A percentile compares a stretch with the other conserved stretches of the same genome.
Evolutionary conservation across 2,888 invertebrate species (phyloP).

Genomic region (Heliconius erato): DNA sequence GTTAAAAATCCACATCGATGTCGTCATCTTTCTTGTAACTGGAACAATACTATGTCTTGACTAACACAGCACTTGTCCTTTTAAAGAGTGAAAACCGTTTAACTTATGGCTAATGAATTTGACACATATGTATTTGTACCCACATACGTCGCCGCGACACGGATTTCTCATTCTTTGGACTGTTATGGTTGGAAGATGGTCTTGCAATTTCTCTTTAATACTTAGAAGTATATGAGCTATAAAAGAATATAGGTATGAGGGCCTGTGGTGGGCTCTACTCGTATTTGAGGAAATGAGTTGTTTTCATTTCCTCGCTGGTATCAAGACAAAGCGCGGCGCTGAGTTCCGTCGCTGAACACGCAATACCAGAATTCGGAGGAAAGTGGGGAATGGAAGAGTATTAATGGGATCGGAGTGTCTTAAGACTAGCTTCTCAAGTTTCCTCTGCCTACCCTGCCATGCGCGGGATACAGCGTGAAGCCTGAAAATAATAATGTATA

Average conservation of each 20-base stretch:
- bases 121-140: constrained; percentile 34
- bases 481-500: too few relatives aligned
- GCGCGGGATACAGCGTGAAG: too few relatives aligned
- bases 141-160: constrained; percentile 22
- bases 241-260: not conserved
- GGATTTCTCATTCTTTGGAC: constrained; percentile 40
- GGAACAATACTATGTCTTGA: not conserved
- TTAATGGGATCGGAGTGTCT: too few relatives aligned
- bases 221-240: not conserved
- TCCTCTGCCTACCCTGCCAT: too few relatives aligned
- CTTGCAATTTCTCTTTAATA: constrained; percentile 43
- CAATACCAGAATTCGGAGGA: too few relatives aligned
- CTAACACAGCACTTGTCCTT: constrained; percentile 25
- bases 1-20: not conserved
- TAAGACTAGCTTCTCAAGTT: too few relatives aligned
- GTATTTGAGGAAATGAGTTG: too few relatives aligned
- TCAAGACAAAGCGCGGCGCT: too few relatives aligned
- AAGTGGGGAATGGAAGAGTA: too few relatives aligned
- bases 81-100: constrained; percentile 30
- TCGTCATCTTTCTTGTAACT: not conserved
- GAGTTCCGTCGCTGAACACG: too few relatives aligned
- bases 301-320: too few relatives aligned
- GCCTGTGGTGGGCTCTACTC: too few relatives aligned
- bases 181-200: constrained; percentile 36
- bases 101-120: constrained; percentile 34